These are phyloP conservation scores for Cephus cinctus DNA, from an alignment of 1,140 invertebrate species.

Conservation along the genomic window DNA sequence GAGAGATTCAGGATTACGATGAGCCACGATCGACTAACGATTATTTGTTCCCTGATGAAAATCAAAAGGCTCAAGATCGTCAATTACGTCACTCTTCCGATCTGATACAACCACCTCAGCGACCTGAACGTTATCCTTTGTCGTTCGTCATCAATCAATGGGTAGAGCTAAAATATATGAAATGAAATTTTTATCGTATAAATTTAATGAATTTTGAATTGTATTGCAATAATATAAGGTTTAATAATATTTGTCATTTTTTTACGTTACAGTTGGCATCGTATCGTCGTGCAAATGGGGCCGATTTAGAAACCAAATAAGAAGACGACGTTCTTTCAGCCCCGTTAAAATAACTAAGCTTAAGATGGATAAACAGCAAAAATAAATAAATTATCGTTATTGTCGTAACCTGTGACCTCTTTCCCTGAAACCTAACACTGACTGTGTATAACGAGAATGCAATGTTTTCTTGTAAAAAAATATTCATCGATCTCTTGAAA, in stretches of 20 bases:
- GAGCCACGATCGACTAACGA: constrained; percentile 9
- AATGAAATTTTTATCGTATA: not conserved
- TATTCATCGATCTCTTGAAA: not conserved
- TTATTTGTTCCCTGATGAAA: constrained; percentile 21
- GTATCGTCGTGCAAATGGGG: constrained; percentile 19
- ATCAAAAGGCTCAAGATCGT: constrained; percentile 38
- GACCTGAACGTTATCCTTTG: constrained; percentile 47
- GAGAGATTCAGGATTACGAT: constrained; percentile 26
- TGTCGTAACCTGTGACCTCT: not conserved
- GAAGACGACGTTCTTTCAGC: not conserved
- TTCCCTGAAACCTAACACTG: not conserved
- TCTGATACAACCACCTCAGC: constrained; percentile 38
- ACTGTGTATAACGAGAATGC: too few relatives aligned
- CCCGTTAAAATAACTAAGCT: not conserved
- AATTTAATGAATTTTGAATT: constrained; percentile 2
- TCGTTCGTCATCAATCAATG: constrained; percentile 42
- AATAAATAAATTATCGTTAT: constrained; percentile 5
- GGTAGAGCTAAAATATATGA: too few relatives aligned
- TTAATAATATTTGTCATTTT: constrained; percentile 6
- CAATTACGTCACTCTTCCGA: constrained; percentile 41
- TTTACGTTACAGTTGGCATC: constrained; percentile 29
- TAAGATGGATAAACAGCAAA: not conserved
- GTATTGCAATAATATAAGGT: constrained; percentile 1
- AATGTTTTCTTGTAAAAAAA: not conserved
- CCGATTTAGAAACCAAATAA: constrained; percentile 19